These are phyloP conservation scores for Cydia fagiglandana DNA, from an alignment of 1,140 invertebrate genomes.

Conservation along the genomic window DNA sequence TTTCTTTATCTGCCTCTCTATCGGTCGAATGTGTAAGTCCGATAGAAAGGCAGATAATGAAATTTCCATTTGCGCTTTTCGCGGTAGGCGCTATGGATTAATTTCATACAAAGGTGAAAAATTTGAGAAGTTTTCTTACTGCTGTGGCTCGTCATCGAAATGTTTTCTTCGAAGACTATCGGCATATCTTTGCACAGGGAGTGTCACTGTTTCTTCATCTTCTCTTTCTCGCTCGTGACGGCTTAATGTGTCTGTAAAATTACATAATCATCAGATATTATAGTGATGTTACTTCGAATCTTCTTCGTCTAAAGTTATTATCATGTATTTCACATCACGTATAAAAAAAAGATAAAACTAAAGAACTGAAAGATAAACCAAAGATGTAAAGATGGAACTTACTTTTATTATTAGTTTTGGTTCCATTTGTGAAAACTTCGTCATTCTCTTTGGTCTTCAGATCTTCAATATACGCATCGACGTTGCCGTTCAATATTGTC, in stretches of 20 bases:
- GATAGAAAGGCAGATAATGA: no score
- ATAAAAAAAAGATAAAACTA: no score
- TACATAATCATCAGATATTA: no score
- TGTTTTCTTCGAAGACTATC: constrained; percentile 78
- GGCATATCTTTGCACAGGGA: constrained; percentile 80
- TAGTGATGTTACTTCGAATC: no score
- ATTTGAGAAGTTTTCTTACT: constrained; percentile 41
- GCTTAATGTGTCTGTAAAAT: constrained; percentile 43
- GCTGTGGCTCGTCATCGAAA: constrained; percentile 55
- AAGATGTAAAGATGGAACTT: not conserved
- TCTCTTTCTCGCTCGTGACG: constrained; percentile 81
- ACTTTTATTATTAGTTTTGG: not conserved
- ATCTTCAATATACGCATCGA: constrained; percentile 34
- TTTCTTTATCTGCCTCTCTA: no score
- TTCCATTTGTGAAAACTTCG: constrained; percentile 37
- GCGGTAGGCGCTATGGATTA: no score
- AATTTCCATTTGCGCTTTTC: no score
- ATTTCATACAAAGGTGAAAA: not conserved
- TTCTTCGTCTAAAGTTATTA: no score
- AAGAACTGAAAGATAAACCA: no score
- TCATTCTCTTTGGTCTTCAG: constrained; percentile 36
- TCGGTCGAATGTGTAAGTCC: no score
- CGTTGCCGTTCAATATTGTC: constrained; percentile 57
- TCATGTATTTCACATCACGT: no score
- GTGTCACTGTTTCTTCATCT: constrained; percentile 82